These are phyloP conservation scores for Mythimna lalbum DNA, from an alignment of 2,888 invertebrate genomes.

Conservation along the genomic window DNA sequence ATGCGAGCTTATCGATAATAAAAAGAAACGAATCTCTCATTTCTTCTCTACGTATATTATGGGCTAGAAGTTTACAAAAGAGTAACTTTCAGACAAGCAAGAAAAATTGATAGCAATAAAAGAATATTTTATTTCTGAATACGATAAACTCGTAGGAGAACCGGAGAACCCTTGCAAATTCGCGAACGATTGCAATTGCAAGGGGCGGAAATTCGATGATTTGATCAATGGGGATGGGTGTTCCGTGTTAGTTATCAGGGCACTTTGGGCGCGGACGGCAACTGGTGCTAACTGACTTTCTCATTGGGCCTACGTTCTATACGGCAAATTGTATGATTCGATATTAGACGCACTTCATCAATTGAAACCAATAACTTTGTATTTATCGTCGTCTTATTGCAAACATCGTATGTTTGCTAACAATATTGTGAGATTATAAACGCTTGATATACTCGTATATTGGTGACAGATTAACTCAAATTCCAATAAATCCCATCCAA, in stretches of 20 bases:
- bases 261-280: conserved; percentile 39
- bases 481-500: background rate
- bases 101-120: background rate
- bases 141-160: conserved; percentile 36
- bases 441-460: background rate
- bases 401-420: background rate
- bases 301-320: background rate
- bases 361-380: background rate
- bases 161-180: conserved; percentile 54
- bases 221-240: conserved; percentile 58
- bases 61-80: background rate
- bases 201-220: conserved; percentile 60
- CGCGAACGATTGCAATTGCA: conserved; percentile 58
- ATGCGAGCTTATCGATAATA: no score
- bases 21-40: background rate
- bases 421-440: background rate
- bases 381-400: background rate
- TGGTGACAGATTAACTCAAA: background rate
- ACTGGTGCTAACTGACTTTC: conserved; percentile 17
- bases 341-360: background rate
- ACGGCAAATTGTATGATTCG: conserved; percentile 4
- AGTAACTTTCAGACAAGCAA: background rate
- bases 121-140: conserved; percentile 28
- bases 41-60: background rate
- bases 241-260: conserved; percentile 53